A percentile compares a stretch with the other conserved stretches of the same genome.
Conservation (phyloP, 2,888 invertebrate species). For the Quadriops clusia region DNA sequence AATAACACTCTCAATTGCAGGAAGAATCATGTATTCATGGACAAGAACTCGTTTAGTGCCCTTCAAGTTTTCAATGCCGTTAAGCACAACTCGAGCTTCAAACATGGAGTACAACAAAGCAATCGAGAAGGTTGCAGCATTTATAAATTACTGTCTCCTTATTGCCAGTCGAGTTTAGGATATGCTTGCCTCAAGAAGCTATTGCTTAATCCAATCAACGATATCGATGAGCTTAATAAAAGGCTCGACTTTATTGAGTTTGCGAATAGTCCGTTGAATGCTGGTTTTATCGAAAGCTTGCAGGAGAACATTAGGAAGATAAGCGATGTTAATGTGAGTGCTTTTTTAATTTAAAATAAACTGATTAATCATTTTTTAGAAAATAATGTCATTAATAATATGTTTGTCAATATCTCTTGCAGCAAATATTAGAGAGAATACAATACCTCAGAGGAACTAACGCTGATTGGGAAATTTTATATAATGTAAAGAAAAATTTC, state of each 20-base stretch:
- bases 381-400: constrained; percentile 7
- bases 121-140: constrained; percentile 62
- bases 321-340: constrained; percentile 48
- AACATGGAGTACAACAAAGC: constrained; percentile 46
- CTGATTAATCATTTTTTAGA: constrained; percentile 7
- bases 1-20: no score
- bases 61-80: constrained; percentile 65
- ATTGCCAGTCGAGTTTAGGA: constrained; percentile 61
- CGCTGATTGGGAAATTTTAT: constrained; percentile 57
- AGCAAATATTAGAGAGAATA: constrained; percentile 54
- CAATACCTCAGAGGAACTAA: constrained; percentile 49
- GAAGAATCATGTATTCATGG: constrained; percentile 55
- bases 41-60: constrained; percentile 59
- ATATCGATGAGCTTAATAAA: constrained; percentile 45
- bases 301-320: constrained; percentile 49
- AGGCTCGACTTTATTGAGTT: constrained; percentile 61
- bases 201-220: constrained; percentile 58
- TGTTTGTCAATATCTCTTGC: constrained; percentile 17
- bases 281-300: constrained; percentile 48
- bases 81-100: constrained; percentile 64
- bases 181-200: constrained; percentile 52
- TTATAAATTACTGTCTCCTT: constrained; percentile 48
- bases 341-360: no score
- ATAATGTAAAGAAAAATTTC: constrained; percentile 43
- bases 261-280: constrained; percentile 50